These are phyloP conservation scores for Pipa parva DNA, from an alignment of 2,113 vertebrate species.

Conservation along the genomic window DNA sequence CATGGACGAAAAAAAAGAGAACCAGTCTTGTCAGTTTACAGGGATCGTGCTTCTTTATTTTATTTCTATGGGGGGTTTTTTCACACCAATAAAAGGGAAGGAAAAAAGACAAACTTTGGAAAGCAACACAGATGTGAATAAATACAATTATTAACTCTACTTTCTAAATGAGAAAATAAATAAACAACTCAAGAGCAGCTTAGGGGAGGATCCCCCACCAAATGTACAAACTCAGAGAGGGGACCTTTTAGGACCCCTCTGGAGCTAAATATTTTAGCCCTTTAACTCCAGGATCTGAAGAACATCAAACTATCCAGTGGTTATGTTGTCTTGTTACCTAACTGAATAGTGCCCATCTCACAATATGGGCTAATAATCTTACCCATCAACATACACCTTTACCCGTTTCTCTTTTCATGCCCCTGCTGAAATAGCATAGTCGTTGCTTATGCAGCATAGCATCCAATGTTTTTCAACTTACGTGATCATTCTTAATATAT, in stretches of 20 bases:
- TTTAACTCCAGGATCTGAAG: constrained; percentile 6
- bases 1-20: no score
- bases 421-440: no score
- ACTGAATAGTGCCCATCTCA: neutral
- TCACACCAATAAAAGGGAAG: constrained; percentile 11
- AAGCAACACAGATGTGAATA: constrained; percentile 33
- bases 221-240: constrained; percentile 25
- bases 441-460: no score
- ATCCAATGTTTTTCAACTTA: no score
- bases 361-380: neutral
- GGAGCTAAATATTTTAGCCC: neutral
- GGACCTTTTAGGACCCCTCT: neutral
- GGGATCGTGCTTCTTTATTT: constrained; percentile 27
- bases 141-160: constrained; percentile 24
- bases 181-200: constrained; percentile 27
- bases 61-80: constrained; percentile 9
- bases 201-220: neutral
- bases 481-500: no score
- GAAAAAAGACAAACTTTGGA: constrained; percentile 21
- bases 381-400: neutral
- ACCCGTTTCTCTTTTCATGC: no score
- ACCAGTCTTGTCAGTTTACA: no score
- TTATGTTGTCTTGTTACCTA: neutral
- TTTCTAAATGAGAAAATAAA: constrained; percentile 28
- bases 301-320: neutral